These are phyloP conservation scores for Pseudomugil tenellus DNA, from an alignment of 2,797 vertebrate genomes.

Conservation along the genomic window DNA sequence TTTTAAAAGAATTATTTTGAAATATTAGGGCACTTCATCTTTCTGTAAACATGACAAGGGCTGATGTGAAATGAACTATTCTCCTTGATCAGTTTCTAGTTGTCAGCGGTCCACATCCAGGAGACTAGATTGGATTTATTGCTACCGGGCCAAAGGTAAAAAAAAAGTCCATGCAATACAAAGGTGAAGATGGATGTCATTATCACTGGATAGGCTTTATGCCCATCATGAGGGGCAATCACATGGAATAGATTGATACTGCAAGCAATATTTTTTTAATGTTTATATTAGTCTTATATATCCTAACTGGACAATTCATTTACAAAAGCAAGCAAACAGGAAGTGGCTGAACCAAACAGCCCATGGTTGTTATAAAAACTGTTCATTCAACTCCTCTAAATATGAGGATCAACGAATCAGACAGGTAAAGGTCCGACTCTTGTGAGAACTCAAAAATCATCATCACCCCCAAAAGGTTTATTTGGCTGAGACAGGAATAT, in stretches of 20 bases:
- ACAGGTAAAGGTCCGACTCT: constrained; percentile 34
- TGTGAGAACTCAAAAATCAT: constrained; percentile 44
- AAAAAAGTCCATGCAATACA: constrained; percentile 83
- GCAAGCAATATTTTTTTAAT: constrained; percentile 77
- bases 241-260: constrained; percentile 84
- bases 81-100: constrained; percentile 84
- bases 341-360: constrained; percentile 40
- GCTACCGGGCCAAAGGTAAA: constrained; percentile 85
- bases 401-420: constrained; percentile 23
- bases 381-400: constrained; percentile 16
- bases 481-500: constrained; percentile 69
- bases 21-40: constrained; percentile 64
- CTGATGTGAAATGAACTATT: constrained; percentile 81
- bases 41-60: constrained; percentile 69
- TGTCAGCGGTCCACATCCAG: constrained; percentile 83
- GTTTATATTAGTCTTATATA: constrained; percentile 75
- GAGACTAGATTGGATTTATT: constrained; percentile 86
- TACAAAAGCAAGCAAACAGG: constrained; percentile 68
- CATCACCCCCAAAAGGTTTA: constrained; percentile 50
- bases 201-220: constrained; percentile 81
- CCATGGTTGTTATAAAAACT: constrained; percentile 20
- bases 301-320: constrained; percentile 72
- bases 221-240: constrained; percentile 79
- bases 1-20: background rate
- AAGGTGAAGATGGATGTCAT: constrained; percentile 77